Base-by-base conservation (phyloP, 2,888 invertebrate species). In the Dyspetes luteomarginatus region DNA sequence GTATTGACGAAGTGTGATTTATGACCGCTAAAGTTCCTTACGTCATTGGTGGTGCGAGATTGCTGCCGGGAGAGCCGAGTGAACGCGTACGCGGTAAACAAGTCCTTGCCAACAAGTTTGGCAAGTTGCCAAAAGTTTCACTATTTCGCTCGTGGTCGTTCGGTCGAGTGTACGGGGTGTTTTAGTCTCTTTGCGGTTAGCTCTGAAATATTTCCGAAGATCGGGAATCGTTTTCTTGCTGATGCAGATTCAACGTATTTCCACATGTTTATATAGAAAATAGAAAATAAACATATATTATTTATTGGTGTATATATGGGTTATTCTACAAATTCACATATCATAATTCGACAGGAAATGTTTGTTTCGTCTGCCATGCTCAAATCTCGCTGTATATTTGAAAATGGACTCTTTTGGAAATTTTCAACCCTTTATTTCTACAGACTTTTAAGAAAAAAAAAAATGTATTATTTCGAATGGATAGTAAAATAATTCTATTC, bases 41-140 rank as follows among this genome's bases (percentile, higher is more conserved):
- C 88, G 87, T 88, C 87, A 88, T 80, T 73, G 78, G 69, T 22
- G 62, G 26, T 68, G 76, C 75, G 76, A 72, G 58, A 72, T 76
- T 50, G 69, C 15, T 56, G 52, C 48, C 60, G 71, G 58, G 58
- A 72, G 80, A 65, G 68, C 28, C 64, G 68, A 72, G 65, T 36
- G 69, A 65, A 62, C 65, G 81, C 86, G 81, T 85, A 84, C 80
- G 84, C 83, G 86, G 86, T 88, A 89, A 89, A 89, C 89, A 88
- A 89, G 84, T 84, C 83, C 72, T 83, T 83, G 78, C 83, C 84
- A 82, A 81, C 76, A 83, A 86, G 85, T 76, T 79, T 83, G 81
- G 78, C 83, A 64, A 30, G 60, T 78, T 81, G 88, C 89, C 84
- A 83, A 81, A 65, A 73, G 52, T 24, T 72, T 50, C 17, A 9